phyloP scores from a whole-genome alignment of 2,888 invertebrate species.

The Lysandra bellargus region DNA sequence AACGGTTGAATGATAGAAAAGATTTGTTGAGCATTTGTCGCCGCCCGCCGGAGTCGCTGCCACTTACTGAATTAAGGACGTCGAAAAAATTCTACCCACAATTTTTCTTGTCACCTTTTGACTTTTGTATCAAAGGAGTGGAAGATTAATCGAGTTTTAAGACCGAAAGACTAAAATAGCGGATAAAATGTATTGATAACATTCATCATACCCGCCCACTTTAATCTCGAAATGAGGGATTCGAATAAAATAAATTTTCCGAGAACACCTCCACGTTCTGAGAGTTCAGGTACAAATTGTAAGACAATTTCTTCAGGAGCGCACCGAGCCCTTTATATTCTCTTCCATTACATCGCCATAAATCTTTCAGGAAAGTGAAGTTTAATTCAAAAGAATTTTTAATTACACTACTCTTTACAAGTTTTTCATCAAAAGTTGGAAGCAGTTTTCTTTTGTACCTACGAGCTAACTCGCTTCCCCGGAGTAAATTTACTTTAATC shows the following conservation, averaged over 20 bases:
- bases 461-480: conserved; percentile 45
- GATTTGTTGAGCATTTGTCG: conserved; percentile 49
- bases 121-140: conserved; percentile 32
- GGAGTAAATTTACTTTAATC: conserved; percentile 56
- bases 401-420: conserved; percentile 44
- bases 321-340: conserved; percentile 1
- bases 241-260: not conserved
- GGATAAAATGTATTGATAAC: conserved; percentile 21
- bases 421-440: conserved; percentile 56
- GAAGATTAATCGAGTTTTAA: conserved; percentile 24
- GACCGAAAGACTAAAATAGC: conserved; percentile 17
- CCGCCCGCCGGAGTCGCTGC: conserved; percentile 36
- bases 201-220: conserved; percentile 11
- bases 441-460: conserved; percentile 51
- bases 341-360: not conserved
- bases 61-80: conserved; percentile 46
- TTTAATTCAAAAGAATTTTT: conserved; percentile 39
- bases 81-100: conserved; percentile 39
- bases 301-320: not conserved
- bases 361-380: conserved; percentile 7
- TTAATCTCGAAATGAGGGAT: conserved; percentile 10
- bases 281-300: not conserved
- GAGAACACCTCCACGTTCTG: not conserved
- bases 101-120: conserved; percentile 44
- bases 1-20: conserved; percentile 43